Conservation (phyloP, 2,113 vertebrate species). For the Atherinomorus stipes region DNA sequence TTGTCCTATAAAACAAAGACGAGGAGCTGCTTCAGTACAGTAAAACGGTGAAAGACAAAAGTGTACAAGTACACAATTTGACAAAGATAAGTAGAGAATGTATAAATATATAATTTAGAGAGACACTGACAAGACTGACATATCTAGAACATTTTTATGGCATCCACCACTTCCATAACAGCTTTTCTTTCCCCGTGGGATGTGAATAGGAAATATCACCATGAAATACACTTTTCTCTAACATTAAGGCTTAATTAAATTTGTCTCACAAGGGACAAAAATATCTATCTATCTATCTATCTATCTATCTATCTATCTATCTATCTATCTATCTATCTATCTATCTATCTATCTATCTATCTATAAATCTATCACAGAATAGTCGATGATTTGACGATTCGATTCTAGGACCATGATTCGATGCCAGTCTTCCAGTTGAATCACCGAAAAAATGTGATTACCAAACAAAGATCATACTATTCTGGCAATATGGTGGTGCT, state of each 20-base stretch:
- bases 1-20: not conserved
- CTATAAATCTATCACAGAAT: no score
- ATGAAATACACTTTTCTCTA: constrained; percentile 3
- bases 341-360: no score
- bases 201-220: constrained; percentile 1
- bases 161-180: constrained; percentile 4
- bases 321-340: no score
- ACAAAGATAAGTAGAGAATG: constrained; percentile 1
- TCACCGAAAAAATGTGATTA: no score
- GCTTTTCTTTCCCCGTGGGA: not conserved
- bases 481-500: no score
- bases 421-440: no score
- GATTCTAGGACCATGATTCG: no score
- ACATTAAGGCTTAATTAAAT: not conserved
- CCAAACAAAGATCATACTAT: no score
- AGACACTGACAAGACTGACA: not conserved
- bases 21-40: not conserved
- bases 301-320: no score
- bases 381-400: no score
- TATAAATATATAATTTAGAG: constrained; percentile 8
- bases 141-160: constrained; percentile 8
- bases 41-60: not conserved
- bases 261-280: not conserved
- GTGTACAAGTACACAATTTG: not conserved
- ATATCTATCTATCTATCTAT: no score